These are phyloP conservation scores for Scophthalmus maximus DNA, from an alignment of 2,113 vertebrate species.

Conservation along the genomic window DNA sequence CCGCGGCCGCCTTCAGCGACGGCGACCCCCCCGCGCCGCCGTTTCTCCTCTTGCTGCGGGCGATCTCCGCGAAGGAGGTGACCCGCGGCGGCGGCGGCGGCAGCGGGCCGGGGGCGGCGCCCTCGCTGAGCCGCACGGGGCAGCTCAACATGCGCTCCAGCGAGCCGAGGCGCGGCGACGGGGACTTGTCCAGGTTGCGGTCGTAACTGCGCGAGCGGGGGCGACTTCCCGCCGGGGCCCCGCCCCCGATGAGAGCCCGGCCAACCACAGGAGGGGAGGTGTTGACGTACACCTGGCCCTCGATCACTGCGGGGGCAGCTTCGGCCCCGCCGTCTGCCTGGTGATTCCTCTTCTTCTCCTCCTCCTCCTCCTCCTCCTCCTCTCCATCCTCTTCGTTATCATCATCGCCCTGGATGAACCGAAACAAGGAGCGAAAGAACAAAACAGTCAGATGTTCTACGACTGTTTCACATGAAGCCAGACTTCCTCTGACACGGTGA, in stretches of 20 bases:
- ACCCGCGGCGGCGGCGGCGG: conserved; percentile 84
- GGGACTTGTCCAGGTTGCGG: conserved; percentile 90
- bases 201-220: conserved; percentile 94
- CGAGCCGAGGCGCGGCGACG: conserved; percentile 85
- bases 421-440: background rate
- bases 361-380: conserved; percentile 8
- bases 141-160: conserved; percentile 97
- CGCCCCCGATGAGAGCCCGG: conserved; percentile 42
- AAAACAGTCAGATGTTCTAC: background rate
- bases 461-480: background rate
- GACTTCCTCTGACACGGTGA: background rate
- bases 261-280: conserved; percentile 84
- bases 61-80: conserved; percentile 96
- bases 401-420: conserved; percentile 42
- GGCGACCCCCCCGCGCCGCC: conserved; percentile 73
- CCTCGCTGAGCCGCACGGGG: conserved; percentile 91
- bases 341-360: conserved; percentile 30
- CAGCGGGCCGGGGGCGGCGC: conserved; percentile 66
- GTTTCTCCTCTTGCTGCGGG: conserved; percentile 88
- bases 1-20: conserved; percentile 78
- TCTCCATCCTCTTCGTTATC: conserved; percentile 19
- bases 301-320: conserved; percentile 71
- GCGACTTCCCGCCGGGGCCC: conserved; percentile 66
- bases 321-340: background rate
- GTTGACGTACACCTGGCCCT: conserved; percentile 95